phyloP scores from a whole-genome alignment of 1,140 invertebrate genomes.

The Odontomachus brunneus region DNA sequence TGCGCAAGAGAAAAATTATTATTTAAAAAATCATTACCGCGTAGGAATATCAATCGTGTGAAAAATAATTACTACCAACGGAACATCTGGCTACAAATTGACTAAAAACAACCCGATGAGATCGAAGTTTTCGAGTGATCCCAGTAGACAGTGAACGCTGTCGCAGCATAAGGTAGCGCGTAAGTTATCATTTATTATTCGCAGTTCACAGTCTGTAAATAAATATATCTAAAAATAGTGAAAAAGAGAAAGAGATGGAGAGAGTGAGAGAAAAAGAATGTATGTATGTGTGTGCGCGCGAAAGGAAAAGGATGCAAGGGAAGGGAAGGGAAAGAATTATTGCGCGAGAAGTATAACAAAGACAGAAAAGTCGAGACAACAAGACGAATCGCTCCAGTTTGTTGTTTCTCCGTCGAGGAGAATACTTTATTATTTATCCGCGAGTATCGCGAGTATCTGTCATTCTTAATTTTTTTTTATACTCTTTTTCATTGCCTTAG shows the following conservation, averaged over 20 bases:
- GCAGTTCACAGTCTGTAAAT: constrained; percentile 74
- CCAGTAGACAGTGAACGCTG: constrained; percentile 63
- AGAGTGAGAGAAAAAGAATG: constrained; percentile 3
- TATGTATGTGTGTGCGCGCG: constrained; percentile 30
- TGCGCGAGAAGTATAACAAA: constrained; percentile 27
- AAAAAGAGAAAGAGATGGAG: constrained; percentile 20
- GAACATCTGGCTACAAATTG: constrained; percentile 27
- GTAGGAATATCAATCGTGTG: not conserved
- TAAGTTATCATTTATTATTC: constrained; percentile 75
- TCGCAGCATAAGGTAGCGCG: constrained; percentile 64
- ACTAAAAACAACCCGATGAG: not conserved
- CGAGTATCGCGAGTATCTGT: not conserved
- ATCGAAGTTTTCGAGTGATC: constrained; percentile 2
- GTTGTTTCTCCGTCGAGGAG: not conserved
- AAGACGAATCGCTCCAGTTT: constrained; percentile 41
- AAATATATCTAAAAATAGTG: constrained; percentile 54
- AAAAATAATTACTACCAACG: not conserved
- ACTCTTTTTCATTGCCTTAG: not conserved
- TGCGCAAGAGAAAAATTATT: not conserved
- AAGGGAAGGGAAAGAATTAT: not conserved
- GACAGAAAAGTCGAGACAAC: constrained; percentile 27
- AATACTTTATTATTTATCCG: not conserved
- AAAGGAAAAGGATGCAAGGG: constrained; percentile 28
- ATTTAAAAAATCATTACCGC: not conserved
- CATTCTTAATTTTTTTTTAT: not conserved